A percentile compares a stretch with the other conserved stretches of the same genome.
Conservation (phyloP, 2,888 invertebrate species). For the Steinernema scapterisci region DNA sequence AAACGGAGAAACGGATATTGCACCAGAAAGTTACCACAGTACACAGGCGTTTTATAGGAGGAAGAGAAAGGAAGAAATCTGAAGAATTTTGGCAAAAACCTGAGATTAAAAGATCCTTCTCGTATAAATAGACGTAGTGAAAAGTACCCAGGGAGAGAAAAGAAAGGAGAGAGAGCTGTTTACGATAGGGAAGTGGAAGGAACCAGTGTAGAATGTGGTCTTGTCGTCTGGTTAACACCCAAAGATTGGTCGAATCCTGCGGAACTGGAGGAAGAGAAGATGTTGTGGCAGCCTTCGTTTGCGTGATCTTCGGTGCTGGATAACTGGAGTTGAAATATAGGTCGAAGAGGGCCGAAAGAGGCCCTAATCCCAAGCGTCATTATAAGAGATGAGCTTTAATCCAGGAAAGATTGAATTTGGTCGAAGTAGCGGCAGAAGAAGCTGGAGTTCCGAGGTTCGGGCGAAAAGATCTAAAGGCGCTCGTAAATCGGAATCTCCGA, state of each 20-base stretch:
- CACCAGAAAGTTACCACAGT: slow-evolving; percentile 31
- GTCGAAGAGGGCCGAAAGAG: too few relatives aligned
- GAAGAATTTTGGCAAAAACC: slow-evolving; percentile 27
- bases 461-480: background rate
- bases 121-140: slow-evolving; percentile 18
- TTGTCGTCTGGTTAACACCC: slow-evolving; percentile 33
- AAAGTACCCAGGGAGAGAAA: slow-evolving; percentile 27
- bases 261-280: too few relatives aligned
- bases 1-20: slow-evolving; percentile 8
- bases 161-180: background rate
- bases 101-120: slow-evolving; percentile 19
- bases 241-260: background rate
- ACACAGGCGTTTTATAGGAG: slow-evolving; percentile 11
- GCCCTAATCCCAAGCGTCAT: too few relatives aligned
- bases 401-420: too few relatives aligned
- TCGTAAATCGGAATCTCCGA: background rate
- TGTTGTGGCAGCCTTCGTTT: too few relatives aligned
- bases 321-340: too few relatives aligned
- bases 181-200: background rate
- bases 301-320: too few relatives aligned
- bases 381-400: too few relatives aligned
- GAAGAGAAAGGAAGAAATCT: background rate
- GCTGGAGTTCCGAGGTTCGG: background rate
- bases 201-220: slow-evolving; percentile 26
- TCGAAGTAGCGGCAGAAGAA: too few relatives aligned